These are phyloP conservation scores for Sinelater perroti DNA, from an alignment of 2,888 invertebrate genomes.

Conservation along the genomic window DNA sequence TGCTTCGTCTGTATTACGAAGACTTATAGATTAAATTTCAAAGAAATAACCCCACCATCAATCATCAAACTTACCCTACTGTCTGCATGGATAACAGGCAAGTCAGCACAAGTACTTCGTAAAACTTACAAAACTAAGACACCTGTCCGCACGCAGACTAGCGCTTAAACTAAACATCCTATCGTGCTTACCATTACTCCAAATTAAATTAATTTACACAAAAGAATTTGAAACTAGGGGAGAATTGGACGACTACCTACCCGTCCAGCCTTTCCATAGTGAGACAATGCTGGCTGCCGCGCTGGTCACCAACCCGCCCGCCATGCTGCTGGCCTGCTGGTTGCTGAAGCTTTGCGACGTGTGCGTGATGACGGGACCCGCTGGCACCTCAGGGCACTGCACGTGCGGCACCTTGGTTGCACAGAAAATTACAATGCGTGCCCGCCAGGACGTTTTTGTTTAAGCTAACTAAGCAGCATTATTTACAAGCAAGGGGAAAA, in stretches of 20 bases:
- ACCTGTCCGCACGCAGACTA: neutral
- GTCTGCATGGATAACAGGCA: neutral
- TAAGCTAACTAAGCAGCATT: too few relatives aligned
- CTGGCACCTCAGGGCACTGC: conserved; percentile 63
- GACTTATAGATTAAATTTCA: too few relatives aligned
- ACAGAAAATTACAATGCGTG: too few relatives aligned
- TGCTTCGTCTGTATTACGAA: too few relatives aligned
- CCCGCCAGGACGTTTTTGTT: too few relatives aligned
- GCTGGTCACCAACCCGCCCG: conserved; percentile 80
- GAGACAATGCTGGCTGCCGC: conserved; percentile 85
- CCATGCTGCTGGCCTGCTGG: conserved; percentile 65
- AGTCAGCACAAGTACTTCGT: neutral
- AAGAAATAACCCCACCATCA: too few relatives aligned
- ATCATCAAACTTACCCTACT: too few relatives aligned
- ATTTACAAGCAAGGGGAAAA: too few relatives aligned
- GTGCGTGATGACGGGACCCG: conserved; percentile 47
- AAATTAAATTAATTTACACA: conserved; percentile 11
- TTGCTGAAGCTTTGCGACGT: conserved; percentile 58
- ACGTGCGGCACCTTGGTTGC: conserved; percentile 64
- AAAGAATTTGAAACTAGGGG: too few relatives aligned
- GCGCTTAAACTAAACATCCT: neutral
- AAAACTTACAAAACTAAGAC: neutral
- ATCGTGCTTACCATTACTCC: too few relatives aligned
- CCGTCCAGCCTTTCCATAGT: conserved; percentile 79
- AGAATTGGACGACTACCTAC: conserved; percentile 55